phyloP scores from a whole-genome alignment of 2,797 vertebrate genomes.

The Ammospiza maritima region DNA sequence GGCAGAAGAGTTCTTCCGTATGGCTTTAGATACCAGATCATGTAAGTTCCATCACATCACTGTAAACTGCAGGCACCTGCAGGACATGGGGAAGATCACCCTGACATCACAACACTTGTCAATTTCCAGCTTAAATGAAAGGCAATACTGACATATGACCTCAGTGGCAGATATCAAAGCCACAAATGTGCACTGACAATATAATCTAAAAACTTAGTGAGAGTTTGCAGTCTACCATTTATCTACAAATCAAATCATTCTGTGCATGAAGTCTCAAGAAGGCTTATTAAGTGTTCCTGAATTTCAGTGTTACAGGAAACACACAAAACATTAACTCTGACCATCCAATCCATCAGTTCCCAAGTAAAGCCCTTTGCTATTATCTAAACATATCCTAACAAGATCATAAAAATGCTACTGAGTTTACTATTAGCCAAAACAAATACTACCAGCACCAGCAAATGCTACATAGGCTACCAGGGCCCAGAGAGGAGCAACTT shows the following conservation, averaged over 20 bases:
- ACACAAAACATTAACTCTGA: background rate
- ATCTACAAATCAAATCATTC: background rate
- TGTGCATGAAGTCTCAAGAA: fast-evolving
- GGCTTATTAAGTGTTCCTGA: background rate
- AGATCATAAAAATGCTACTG: background rate
- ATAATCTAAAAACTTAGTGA: background rate
- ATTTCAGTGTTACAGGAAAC: background rate
- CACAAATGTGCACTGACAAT: background rate
- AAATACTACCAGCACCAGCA: background rate
- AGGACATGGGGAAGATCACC: background rate
- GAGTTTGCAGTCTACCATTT: background rate
- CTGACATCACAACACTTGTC: background rate
- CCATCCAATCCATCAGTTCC: background rate
- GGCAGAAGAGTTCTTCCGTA: background rate
- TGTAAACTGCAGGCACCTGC: background rate
- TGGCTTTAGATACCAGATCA: background rate
- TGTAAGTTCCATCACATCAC: background rate
- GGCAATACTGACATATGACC: background rate
- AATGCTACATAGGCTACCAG: fast-evolving
- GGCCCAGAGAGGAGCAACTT: background rate
- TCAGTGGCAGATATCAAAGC: fast-evolving
- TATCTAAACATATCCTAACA: background rate
- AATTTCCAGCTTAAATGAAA: background rate
- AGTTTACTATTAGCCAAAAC: background rate
- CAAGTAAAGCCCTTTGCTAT: background rate